phyloP scores from a whole-genome alignment of 2,888 invertebrate species.

The Epistrophe eligans region DNA sequence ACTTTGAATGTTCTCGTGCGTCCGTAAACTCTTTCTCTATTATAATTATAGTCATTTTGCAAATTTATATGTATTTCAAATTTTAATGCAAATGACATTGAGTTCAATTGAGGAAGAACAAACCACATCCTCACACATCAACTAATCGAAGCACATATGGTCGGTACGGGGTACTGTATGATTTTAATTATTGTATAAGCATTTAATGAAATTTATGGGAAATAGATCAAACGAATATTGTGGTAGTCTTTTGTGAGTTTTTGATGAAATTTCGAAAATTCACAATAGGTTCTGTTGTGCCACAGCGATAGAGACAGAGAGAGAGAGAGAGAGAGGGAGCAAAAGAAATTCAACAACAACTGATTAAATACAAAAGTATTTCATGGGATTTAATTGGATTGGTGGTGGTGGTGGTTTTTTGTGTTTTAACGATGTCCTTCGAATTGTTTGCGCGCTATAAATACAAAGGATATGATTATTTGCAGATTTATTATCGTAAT shows the following conservation, averaged over 20 bases:
- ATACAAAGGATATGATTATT: not conserved
- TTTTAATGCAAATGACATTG: slow-evolving; percentile 52
- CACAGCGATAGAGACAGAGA: not conserved
- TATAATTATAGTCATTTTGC: not conserved
- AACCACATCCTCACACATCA: slow-evolving; percentile 31
- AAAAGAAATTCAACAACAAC: slow-evolving; percentile 12
- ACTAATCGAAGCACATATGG: not conserved
- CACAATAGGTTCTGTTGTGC: not conserved
- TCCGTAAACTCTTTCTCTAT: not conserved
- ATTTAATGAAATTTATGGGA: slow-evolving; percentile 45
- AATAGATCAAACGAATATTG: slow-evolving; percentile 37
- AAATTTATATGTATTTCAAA: slow-evolving; percentile 24
- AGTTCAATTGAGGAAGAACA: slow-evolving; percentile 61
- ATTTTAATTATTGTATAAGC: slow-evolving; percentile 31
- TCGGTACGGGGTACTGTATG: not conserved
- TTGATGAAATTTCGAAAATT: slow-evolving; percentile 11
- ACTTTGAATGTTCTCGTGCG: slow-evolving; percentile 6
- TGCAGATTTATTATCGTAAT: slow-evolving; percentile 8
- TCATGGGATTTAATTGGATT: slow-evolving; percentile 20
- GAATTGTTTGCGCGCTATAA: not conserved
- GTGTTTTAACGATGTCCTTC: not conserved
- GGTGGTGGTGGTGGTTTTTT: not conserved
- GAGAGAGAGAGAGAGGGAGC: no score
- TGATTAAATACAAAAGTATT: slow-evolving; percentile 14
- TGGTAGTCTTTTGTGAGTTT: not conserved